phyloP scores from a whole-genome alignment of 2,113 vertebrate genomes.

The Zapornia atra region DNA sequence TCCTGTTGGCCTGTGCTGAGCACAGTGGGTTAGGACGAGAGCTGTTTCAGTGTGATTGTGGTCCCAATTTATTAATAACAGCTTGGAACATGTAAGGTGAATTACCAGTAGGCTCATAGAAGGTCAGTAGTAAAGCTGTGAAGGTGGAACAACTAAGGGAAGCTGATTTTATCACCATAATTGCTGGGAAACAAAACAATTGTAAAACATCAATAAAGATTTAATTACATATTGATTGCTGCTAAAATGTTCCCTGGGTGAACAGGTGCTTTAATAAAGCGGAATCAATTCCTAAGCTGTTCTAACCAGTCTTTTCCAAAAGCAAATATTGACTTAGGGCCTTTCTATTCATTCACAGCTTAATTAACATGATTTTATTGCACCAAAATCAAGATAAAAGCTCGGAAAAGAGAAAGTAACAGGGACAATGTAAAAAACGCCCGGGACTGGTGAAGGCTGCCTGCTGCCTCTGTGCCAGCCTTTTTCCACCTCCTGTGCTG shows the following conservation, averaged over 20 bases:
- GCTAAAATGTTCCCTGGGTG: constrained; percentile 51
- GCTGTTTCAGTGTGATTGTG: not conserved
- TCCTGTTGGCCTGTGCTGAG: not conserved
- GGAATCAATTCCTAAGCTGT: constrained; percentile 59
- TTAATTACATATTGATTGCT: constrained; percentile 65
- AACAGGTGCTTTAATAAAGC: constrained; percentile 61
- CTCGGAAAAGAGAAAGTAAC: not conserved
- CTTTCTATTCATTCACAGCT: constrained; percentile 40
- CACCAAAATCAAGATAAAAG: constrained; percentile 14
- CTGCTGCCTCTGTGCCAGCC: not conserved
- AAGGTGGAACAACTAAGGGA: not conserved
- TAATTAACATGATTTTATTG: constrained; percentile 58
- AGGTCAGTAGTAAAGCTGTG: not conserved
- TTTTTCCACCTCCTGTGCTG: not conserved
- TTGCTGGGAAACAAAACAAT: constrained; percentile 58
- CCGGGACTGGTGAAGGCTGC: not conserved
- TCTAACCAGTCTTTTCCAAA: constrained; percentile 35
- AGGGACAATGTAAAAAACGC: not conserved
- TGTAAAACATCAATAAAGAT: constrained; percentile 59
- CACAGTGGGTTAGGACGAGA: not conserved
- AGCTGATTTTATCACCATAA: not conserved
- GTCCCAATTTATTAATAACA: not conserved
- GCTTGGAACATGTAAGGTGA: not conserved
- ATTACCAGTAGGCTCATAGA: not conserved
- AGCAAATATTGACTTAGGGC: constrained; percentile 40